Evolutionary conservation across 2,888 invertebrate species (phyloP), one percentile per base, ranked within the genome.

Genomic region (Pemphredon lugubris): DNA sequence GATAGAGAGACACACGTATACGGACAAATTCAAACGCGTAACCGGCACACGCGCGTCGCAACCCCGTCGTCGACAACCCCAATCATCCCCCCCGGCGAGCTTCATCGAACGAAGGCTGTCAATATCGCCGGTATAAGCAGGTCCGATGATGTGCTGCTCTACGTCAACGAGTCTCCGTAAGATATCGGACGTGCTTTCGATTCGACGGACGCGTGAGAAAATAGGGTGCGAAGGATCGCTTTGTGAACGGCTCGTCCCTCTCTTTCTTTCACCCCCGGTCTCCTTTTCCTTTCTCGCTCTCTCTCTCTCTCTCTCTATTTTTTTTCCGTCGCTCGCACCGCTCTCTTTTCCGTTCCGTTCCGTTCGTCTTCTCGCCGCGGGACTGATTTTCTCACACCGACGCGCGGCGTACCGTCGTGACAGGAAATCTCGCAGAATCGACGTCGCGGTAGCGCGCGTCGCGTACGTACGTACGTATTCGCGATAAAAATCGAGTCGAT

Each of bases 31-130:
- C 57, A 55, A 40, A 63, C 55, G 64, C 50, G 58, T 40, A 55
- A n/a, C n/a, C n/a, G n/a, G n/a, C 70, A 39, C 50, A 58, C 40
- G 57, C 54, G 67, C 75, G 57, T 57, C 53, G 66, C 63, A 71
- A 54, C 60, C 45, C 79, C 68, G 79, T 76, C 78, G 75, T 57
- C 76, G 79, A 73, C 87, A 86, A 86, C 86, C 87, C 83, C 86
- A 85, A 88, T 88, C 83, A 77, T 77, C 75, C 69, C 79, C 75
- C 77, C 73, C 73, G 77, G 74, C 79, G 70, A 77, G 81, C 71
- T 78, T 82, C 77, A 78, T 84, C 77, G 75, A 78, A 77, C 79
- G 79, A 84, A 78, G 78, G 68, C 79, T 83, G 83, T 79, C 83
- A 82, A 84, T 84, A 83, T 75, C 77, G 70, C 71, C 68, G 70